Evolutionary conservation across 2,113 vertebrate species (phyloP).

Genomic region (Pseudois nayaur): DNA sequence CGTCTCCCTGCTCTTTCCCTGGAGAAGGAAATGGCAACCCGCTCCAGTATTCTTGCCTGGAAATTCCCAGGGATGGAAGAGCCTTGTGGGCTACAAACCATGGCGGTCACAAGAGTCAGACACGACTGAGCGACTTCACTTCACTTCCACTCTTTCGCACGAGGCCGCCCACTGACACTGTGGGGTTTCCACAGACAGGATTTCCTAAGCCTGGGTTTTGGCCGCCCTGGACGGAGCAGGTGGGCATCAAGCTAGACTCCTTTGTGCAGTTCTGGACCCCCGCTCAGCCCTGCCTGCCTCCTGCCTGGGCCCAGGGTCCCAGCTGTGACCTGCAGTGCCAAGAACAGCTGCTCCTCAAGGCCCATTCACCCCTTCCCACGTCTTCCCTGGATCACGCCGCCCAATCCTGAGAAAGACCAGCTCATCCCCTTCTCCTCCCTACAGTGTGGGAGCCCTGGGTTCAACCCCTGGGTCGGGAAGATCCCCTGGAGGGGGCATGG

Average conservation of each 20-base stretch:
- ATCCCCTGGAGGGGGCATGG: background rate
- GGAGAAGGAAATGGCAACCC: background rate
- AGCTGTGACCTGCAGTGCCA: accelerated
- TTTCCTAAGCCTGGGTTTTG: background rate
- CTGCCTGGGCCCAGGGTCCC: background rate
- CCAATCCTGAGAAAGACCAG: accelerated
- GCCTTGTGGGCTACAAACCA: background rate
- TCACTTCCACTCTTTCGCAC: background rate
- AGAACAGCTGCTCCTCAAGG: accelerated
- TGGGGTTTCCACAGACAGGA: accelerated
- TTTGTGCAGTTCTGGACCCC: background rate
- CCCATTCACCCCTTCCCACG: accelerated
- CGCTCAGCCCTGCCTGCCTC: accelerated
- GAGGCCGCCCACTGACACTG: accelerated
- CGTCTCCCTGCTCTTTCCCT: background rate
- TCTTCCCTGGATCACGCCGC: accelerated
- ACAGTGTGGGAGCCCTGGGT: background rate
- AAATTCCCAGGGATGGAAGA: background rate
- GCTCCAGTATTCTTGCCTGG: background rate
- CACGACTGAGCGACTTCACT: background rate
- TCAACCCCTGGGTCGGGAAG: background rate
- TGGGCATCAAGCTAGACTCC: accelerated
- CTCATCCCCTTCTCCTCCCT: no score
- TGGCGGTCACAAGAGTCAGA: background rate
- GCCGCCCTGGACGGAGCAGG: accelerated